Conservation (phyloP, 2,113 vertebrate species). For the Rhinopomastus cyanomelas region DNA sequence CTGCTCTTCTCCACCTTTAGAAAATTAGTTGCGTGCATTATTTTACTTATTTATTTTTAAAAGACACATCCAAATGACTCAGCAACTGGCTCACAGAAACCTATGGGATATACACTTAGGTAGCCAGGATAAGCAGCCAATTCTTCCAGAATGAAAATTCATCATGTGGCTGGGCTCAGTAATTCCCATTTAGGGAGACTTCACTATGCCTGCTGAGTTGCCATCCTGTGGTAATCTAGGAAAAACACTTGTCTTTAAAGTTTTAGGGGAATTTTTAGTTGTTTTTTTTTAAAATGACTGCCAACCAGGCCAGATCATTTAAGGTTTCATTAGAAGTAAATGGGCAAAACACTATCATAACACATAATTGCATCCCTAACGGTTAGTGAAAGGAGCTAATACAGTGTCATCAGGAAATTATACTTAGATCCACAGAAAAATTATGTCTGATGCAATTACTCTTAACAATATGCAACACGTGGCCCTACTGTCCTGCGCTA, state of each 20-base stretch:
- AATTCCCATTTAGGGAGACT: neutral
- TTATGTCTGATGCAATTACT: neutral
- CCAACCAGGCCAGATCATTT: neutral
- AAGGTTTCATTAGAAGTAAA: neutral
- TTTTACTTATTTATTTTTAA: conserved; percentile 37
- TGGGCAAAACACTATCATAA: neutral
- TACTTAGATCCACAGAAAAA: neutral
- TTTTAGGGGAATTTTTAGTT: neutral
- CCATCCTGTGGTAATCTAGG: neutral
- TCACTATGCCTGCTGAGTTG: neutral
- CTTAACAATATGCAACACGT: neutral
- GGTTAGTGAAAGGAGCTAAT: neutral
- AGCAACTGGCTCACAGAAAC: conserved; percentile 44
- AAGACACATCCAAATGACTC: conserved; percentile 49
- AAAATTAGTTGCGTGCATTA: neutral
- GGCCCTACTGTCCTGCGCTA: neutral
- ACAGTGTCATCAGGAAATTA: neutral
- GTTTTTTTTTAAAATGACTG: neutral
- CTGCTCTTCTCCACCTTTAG: conserved; percentile 52
- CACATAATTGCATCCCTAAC: neutral
- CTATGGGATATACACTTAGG: conserved; percentile 34
- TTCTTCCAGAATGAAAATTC: conserved; percentile 3
- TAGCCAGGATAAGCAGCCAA: neutral
- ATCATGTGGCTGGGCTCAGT: neutral
- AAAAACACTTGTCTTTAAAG: neutral